phyloP scores from a whole-genome alignment of 2,797 vertebrate genomes.

The Balearica regulorum region DNA sequence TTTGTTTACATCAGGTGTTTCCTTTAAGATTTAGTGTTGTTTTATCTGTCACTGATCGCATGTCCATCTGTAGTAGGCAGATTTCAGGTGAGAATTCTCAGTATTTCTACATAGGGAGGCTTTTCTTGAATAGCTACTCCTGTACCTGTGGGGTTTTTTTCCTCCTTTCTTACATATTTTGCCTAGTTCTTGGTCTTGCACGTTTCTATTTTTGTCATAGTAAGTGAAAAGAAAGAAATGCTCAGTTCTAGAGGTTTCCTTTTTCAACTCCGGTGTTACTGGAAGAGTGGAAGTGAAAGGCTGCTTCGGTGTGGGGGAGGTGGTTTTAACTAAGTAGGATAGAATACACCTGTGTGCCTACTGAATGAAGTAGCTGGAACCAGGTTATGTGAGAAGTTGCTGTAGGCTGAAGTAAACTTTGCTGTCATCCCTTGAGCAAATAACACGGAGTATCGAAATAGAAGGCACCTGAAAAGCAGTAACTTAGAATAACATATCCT shows the following conservation, averaged over 20 bases:
- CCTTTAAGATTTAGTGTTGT: not conserved
- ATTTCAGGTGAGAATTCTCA: not conserved
- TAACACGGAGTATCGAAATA: accelerated
- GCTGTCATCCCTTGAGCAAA: not conserved
- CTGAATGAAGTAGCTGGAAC: not conserved
- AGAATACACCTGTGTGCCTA: not conserved
- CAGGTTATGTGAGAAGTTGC: not conserved
- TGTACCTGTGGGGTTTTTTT: not conserved
- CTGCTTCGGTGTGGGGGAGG: not conserved
- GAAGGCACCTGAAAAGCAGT: not conserved
- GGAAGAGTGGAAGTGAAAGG: not conserved
- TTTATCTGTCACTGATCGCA: not conserved
- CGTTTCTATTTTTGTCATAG: not conserved
- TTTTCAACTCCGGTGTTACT: not conserved
- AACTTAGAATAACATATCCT: not conserved
- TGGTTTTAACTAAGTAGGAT: not conserved
- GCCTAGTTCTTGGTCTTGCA: not conserved
- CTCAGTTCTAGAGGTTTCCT: not conserved
- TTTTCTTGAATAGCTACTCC: not conserved
- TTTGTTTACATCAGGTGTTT: not conserved
- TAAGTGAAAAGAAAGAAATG: not conserved
- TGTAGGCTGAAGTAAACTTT: not conserved
- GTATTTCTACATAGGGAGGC: not conserved
- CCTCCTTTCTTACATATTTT: not conserved
- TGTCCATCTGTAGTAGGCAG: not conserved